Evolutionary conservation across 2,113 vertebrate genomes (phyloP).

Genomic region (Otolemur garnettii): DNA sequence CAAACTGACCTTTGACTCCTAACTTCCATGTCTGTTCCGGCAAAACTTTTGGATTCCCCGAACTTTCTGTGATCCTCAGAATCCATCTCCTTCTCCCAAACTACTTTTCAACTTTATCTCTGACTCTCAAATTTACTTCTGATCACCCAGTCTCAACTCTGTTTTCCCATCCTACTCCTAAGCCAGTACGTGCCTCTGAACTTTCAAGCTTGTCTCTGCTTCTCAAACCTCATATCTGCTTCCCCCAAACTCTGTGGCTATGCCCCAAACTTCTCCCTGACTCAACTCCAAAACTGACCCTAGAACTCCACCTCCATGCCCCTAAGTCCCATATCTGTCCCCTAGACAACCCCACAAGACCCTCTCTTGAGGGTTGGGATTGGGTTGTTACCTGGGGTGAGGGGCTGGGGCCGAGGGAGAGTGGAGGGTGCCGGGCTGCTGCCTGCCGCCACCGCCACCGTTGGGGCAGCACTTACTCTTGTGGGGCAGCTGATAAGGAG

Average conservation of each 20-base stretch:
- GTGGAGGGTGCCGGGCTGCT: conserved; percentile 63
- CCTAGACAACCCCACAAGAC: background rate
- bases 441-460: conserved; percentile 40
- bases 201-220: conserved; percentile 28
- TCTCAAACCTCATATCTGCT: background rate
- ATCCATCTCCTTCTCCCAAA: background rate
- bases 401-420: conserved; percentile 72
- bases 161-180: conserved; percentile 47
- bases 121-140: conserved; percentile 31
- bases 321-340: background rate
- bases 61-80: conserved; percentile 32
- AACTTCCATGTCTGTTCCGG: background rate
- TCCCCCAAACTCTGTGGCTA: conserved; percentile 12
- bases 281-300: background rate
- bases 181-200: conserved; percentile 25
- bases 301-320: background rate
- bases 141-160: conserved; percentile 20
- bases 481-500: conserved; percentile 82
- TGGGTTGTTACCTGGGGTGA: conserved; percentile 78
- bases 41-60: background rate
- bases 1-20: background rate
- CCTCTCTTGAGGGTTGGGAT: conserved; percentile 37
- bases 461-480: conserved; percentile 78
- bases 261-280: background rate
- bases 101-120: background rate